Base-by-base conservation (phyloP, 2,888 invertebrate species). In the Cryptocephalus moraei region DNA sequence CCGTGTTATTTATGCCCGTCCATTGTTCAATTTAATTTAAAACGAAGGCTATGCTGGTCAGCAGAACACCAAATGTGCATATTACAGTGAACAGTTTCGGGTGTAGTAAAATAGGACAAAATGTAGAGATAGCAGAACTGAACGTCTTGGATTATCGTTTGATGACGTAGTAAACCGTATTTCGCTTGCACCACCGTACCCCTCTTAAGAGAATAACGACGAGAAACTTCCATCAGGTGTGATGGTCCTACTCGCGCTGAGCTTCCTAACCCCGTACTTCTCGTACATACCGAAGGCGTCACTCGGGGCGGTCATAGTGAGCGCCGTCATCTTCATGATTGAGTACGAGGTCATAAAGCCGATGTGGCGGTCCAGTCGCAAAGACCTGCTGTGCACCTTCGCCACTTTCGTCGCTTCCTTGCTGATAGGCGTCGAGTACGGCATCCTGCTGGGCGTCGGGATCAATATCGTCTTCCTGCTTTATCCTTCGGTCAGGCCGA, bases 321-420 rank as follows among this genome's bases (percentile, higher is more conserved):
- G 90, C 65, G 94, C 95, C 56, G 94, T 95, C 51, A 84, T 94
- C 67, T 91, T 90, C 71, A 92, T 92, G 91, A 90, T 92, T 62
- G 91, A 92, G 70, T 91, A 89, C 67, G 88, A 89, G 74, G 86
- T 87, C 41, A 82, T 90, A 1, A 85, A 86, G 59, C 85, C 89
- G 0, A 83, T 90, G 79, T 91, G 90, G 90, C 79, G 81, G 10
- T 87, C 88, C 1, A 84, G 84, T 51, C 82, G 86, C 53, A 79
- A 82, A 56, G 92, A 92, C 55, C 75, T 89, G 53, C 77, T 88
- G 3, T 88, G 91, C 0, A 86, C 90, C 50, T 77, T 82, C 51
- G 83, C 87, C 1, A 93, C 93, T 0, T 92, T 94, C 67, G 72
- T 87, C 0, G 70, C 86, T 14, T 93, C 92, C 53, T 75, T 94